These are phyloP conservation scores for Prinia subflava DNA, from an alignment of 2,113 vertebrate genomes.

Conservation along the genomic window DNA sequence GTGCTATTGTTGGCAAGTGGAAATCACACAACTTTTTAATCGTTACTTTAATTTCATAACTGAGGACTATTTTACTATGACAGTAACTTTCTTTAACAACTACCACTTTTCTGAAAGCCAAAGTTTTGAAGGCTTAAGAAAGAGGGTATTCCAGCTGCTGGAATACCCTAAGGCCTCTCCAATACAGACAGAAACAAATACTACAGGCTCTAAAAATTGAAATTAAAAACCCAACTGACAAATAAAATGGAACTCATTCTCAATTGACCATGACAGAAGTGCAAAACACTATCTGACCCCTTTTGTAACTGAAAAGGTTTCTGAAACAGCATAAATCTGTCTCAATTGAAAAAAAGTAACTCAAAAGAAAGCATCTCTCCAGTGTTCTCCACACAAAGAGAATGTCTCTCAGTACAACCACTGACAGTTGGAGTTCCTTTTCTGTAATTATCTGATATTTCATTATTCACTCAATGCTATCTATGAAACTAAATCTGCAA, in stretches of 20 bases:
- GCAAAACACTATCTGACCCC: not conserved
- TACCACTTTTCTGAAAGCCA: not conserved
- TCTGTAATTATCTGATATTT: not conserved
- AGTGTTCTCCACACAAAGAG: not conserved
- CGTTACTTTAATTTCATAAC: not conserved
- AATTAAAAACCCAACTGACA: not conserved
- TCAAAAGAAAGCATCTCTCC: not conserved
- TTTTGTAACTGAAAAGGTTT: not conserved
- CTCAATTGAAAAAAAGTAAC: not conserved
- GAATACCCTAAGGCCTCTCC: not conserved
- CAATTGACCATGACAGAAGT: not conserved
- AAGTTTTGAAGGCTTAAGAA: not conserved
- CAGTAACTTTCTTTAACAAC: not conserved
- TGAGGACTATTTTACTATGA: not conserved
- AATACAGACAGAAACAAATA: not conserved
- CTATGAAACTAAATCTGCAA: not conserved
- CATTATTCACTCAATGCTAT: not conserved
- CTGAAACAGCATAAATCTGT: not conserved
- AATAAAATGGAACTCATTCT: not conserved
- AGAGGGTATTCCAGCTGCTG: not conserved
- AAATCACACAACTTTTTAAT: not conserved
- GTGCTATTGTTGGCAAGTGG: not conserved
- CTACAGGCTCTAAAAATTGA: not conserved
- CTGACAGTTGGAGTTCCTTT: not conserved
- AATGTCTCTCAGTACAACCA: not conserved